Evolutionary conservation across 2,888 invertebrate species (phyloP).

Genomic region (Apamea sordens): DNA sequence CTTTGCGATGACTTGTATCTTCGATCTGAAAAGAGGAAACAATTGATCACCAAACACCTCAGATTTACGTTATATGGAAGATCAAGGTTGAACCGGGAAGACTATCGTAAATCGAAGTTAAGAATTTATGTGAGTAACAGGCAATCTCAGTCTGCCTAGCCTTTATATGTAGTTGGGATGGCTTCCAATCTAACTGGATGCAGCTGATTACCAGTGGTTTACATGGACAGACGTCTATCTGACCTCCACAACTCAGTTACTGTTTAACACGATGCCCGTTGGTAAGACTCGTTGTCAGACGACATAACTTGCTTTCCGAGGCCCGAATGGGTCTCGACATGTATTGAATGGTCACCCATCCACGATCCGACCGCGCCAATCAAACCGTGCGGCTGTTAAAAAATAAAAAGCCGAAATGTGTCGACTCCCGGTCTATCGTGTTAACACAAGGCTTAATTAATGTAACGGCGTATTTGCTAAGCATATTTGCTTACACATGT

Average conservation of each 20-base stretch:
- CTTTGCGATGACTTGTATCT: slow-evolving; percentile 83
- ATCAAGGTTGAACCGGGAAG: not conserved
- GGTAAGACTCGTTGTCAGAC: not conserved
- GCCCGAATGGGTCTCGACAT: too few relatives aligned
- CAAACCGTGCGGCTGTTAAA: not conserved
- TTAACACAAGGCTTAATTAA: slow-evolving; percentile 12
- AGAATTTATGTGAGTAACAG: not conserved
- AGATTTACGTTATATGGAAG: slow-evolving; percentile 10
- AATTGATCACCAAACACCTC: not conserved
- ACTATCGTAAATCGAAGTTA: not conserved
- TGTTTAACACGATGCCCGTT: not conserved
- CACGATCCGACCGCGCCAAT: not conserved
- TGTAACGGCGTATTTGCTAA: slow-evolving; percentile 23
- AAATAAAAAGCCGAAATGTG: not conserved
- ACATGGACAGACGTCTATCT: not conserved
- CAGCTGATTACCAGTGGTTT: not conserved
- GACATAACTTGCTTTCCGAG: not conserved
- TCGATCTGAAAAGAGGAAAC: slow-evolving; percentile 80
- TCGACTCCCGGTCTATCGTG: slow-evolving; percentile 10
- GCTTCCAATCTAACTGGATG: not conserved
- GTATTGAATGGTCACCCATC: too few relatives aligned
- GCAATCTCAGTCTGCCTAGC: not conserved
- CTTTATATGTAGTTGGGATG: not conserved
- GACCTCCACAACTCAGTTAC: not conserved
- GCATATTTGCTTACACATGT: slow-evolving; percentile 24